Evolutionary conservation across 2,113 vertebrate genomes (phyloP), one percentile per base, ranked within the genome.

Genomic region (Catharus bicknelli): DNA sequence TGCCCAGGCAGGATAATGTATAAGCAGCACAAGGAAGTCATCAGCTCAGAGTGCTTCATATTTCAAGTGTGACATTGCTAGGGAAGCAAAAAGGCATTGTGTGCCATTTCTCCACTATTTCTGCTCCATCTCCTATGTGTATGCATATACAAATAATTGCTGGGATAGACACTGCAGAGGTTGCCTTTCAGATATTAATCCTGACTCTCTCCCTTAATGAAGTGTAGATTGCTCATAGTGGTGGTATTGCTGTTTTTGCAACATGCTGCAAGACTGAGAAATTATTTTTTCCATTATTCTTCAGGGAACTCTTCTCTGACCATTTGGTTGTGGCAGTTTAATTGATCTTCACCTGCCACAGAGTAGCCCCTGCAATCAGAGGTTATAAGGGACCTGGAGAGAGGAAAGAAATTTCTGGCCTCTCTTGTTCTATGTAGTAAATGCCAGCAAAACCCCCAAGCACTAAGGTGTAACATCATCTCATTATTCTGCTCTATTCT

Each of bases 21-120:
- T 97, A 67, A 83, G 91, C 82, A 96, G 97, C 97, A 97, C 96
- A 96, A 98, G 94, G 95, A 96, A 95, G 76, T 93, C 94, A 94
- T 74, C 70, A 77, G 92, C 87, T 95, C 83, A 90, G 55, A 84
- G 69, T 36, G 18, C 90, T 98, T 98, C 97, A 95, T 98, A 98
- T 98, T 96, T 99, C 98, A 98, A 96, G 96, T 91, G 88, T 97
- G 98, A 98, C 97, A 97, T 63, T 30, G 78, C 55, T 30, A 68
- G 74, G 84, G 86, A 96, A 84, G 89, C 88, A 86, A 29, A 26
- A 88, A 96, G 82, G 91, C 55, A 70, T 62, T 64, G 90, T 76
- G 63, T 74, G n/a, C 66, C 87, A 88, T 83, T 95, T 83, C 73
- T 69, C 57, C 64, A 42, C 45, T 47, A 29, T 26, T 48, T 59